Conservation (phyloP, 1,140 invertebrate genomes). For the Paramacrobiotus metropolitanus region DNA sequence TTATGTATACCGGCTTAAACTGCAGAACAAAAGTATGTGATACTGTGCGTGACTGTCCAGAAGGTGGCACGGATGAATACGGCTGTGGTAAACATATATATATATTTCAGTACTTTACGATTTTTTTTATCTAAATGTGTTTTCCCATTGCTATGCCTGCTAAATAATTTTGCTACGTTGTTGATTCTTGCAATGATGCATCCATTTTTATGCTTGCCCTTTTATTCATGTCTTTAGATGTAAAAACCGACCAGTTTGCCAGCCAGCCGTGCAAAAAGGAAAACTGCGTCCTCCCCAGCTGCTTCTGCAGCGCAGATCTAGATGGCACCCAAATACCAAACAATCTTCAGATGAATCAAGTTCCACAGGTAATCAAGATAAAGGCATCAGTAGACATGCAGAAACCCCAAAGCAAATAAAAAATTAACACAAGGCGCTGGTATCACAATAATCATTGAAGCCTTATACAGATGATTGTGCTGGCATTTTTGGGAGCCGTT, state of each 20-base stretch:
- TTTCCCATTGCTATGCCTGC: no score
- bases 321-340: constrained; percentile 45
- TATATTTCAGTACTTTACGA: no score
- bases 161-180: no score
- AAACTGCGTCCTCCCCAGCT: constrained; percentile 65
- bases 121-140: no score
- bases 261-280: constrained; percentile 65
- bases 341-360: constrained; percentile 22
- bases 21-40: not conserved
- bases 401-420: not conserved
- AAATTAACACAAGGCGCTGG: no score
- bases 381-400: no score
- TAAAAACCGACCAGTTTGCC: constrained; percentile 45
- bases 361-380: constrained; percentile 8
- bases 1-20: not conserved
- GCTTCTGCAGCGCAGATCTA: constrained; percentile 75
- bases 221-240: no score
- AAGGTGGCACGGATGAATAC: constrained; percentile 4
- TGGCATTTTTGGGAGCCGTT: constrained; percentile 28
- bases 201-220: no score
- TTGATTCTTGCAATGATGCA: no score
- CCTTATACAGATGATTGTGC: constrained; percentile 19
- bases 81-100: constrained; percentile 3
- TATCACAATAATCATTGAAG: not conserved
- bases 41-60: constrained; percentile 1